A percentile compares a stretch with the other conserved stretches of the same genome.
phyloP scores from a whole-genome alignment of 2,797 vertebrate species.

The Amblyraja radiata region DNA sequence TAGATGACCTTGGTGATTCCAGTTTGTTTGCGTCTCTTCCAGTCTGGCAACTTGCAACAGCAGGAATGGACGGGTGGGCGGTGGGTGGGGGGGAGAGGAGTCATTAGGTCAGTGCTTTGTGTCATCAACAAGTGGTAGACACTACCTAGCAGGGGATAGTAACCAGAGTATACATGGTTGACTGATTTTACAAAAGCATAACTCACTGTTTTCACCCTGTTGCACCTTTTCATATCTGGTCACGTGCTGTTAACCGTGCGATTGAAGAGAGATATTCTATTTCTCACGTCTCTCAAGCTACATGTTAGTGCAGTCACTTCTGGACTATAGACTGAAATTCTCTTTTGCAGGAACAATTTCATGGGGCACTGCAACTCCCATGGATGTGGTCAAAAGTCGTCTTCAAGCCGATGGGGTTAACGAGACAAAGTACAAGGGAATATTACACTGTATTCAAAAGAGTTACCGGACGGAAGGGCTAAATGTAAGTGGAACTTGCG shows the following conservation, averaged over 20 bases:
- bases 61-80: neutral
- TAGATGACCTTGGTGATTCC: neutral
- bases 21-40: neutral
- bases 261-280: neutral
- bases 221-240: neutral
- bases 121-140: neutral
- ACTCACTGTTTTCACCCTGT: neutral
- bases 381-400: conserved; percentile 91
- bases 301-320: neutral
- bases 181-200: neutral
- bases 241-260: neutral
- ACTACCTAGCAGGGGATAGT: neutral
- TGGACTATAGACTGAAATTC: neutral
- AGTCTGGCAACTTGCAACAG: neutral
- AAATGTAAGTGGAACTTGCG: conserved; percentile 65
- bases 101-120: neutral
- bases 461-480: conserved; percentile 83
- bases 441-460: conserved; percentile 77
- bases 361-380: conserved; percentile 85
- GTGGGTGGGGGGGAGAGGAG: neutral
- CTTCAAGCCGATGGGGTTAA: conserved; percentile 84
- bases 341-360: conserved; percentile 77
- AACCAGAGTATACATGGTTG: neutral
- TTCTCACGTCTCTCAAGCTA: neutral
- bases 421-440: conserved; percentile 77